Percentiles rank a stretch among this genome's conserved stretches.
Conservation (phyloP, 1,140 invertebrate species). For the Plectrocnemia conspersa region DNA sequence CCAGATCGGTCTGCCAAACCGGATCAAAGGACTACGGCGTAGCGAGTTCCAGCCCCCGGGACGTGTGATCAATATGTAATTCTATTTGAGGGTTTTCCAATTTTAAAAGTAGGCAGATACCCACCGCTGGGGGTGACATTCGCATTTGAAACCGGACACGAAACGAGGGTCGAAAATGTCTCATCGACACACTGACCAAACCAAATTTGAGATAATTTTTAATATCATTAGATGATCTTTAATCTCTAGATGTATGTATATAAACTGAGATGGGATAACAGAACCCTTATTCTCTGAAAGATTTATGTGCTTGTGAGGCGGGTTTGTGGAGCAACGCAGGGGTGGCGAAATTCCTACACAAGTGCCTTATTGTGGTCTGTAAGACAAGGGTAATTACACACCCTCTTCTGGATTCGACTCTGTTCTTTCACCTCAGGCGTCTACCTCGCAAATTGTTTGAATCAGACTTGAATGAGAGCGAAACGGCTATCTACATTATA, state of each 20-base stretch:
- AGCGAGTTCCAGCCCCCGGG: not conserved
- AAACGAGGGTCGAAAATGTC: not conserved
- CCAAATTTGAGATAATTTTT: constrained; percentile 7
- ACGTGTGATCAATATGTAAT: constrained; percentile 35
- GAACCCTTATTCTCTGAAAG: constrained; percentile 13
- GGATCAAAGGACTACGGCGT: not conserved
- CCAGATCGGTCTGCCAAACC: constrained; percentile 8
- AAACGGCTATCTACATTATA: too few relatives aligned
- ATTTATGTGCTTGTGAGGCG: constrained; percentile 20
- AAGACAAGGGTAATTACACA: constrained; percentile 36
- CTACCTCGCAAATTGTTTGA: constrained; percentile 7
- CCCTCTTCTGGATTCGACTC: constrained; percentile 16
- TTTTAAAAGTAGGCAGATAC: constrained; percentile 35
- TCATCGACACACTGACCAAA: constrained; percentile 6
- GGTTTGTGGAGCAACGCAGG: constrained; percentile 7
- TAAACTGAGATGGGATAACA: constrained; percentile 5
- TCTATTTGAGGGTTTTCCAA: constrained; percentile 34
- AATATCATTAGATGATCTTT: not conserved
- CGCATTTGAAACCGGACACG: constrained; percentile 24
- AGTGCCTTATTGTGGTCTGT: constrained; percentile 31
- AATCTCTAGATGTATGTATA: not conserved
- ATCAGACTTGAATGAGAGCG: too few relatives aligned
- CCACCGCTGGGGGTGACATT: constrained; percentile 32
- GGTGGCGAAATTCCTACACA: constrained; percentile 14
- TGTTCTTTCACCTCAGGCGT: constrained; percentile 12